Evolutionary conservation across 2,888 invertebrate species (phyloP).

Genomic region (Lasioglossum zephyrum): DNA sequence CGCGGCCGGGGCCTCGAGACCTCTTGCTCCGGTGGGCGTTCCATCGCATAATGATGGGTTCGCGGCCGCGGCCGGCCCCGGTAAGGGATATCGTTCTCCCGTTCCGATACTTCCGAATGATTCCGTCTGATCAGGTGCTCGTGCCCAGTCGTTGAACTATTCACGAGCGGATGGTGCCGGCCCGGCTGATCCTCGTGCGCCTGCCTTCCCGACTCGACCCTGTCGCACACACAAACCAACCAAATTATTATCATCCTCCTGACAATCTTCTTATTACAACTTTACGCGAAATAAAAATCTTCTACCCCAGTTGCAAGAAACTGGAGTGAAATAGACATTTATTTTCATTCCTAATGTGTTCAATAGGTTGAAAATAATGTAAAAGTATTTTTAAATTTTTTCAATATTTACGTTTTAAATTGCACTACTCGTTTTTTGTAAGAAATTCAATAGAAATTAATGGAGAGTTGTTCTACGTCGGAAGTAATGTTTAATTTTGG

Average conservation of each 20-base stretch:
- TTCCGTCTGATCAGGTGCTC: slow-evolving; percentile 75
- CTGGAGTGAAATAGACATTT: no score
- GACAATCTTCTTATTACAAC: no score
- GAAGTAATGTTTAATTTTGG: no score
- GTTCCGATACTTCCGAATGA: slow-evolving; percentile 77
- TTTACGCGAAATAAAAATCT: no score
- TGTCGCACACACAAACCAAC: slow-evolving; percentile 42
- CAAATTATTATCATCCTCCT: not conserved
- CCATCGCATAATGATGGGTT: slow-evolving; percentile 78
- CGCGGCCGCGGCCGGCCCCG: slow-evolving; percentile 77
- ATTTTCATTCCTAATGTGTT: no score
- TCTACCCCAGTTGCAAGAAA: no score
- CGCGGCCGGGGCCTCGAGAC: slow-evolving; percentile 79
- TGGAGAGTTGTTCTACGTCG: no score
- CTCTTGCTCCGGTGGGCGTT: slow-evolving; percentile 77
- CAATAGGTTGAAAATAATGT: no score
- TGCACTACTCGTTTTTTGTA: no score
- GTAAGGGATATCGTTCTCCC: slow-evolving; percentile 77
- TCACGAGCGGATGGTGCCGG: slow-evolving; percentile 71
- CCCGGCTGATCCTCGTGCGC: slow-evolving; percentile 75
- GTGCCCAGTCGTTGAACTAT: slow-evolving; percentile 68
- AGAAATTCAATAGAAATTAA: no score
- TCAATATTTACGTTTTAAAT: no score
- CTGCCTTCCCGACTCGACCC: slow-evolving; percentile 76
- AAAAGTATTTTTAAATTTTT: no score